Evolutionary conservation across 2,113 vertebrate species (phyloP).

Genomic region (Pelmatolapia mariae): DNA sequence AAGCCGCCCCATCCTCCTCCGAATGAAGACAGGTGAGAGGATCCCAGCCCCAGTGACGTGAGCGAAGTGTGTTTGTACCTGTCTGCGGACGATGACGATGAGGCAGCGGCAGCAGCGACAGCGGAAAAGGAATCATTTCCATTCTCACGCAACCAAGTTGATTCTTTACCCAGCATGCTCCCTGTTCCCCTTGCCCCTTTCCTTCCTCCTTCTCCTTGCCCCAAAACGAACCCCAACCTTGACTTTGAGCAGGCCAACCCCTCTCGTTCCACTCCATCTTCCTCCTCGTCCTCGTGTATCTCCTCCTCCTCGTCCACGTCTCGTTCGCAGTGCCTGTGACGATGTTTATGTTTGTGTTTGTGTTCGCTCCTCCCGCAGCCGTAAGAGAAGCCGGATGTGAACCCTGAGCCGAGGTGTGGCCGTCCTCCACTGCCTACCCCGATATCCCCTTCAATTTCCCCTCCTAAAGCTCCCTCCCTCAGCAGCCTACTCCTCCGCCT

Average conservation of each 20-base stretch:
- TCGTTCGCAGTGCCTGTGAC: slow-evolving; percentile 49
- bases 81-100: slow-evolving; percentile 35
- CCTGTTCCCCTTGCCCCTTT: slow-evolving; percentile 38
- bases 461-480: slow-evolving; percentile 83
- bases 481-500: slow-evolving; percentile 89
- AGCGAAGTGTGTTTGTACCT: slow-evolving; percentile 62
- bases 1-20: slow-evolving; percentile 65
- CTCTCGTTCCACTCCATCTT: slow-evolving; percentile 29
- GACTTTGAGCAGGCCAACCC: slow-evolving; percentile 3
- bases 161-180: slow-evolving; percentile 37
- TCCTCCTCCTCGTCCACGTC: slow-evolving; percentile 54
- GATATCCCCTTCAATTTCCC: slow-evolving; percentile 39
- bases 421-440: slow-evolving; percentile 73
- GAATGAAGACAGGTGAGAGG: slow-evolving; percentile 66
- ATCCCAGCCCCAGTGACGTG: slow-evolving; percentile 59
- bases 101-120: neutral
- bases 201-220: slow-evolving; percentile 35
- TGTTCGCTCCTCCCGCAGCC: slow-evolving; percentile 82
- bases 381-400: slow-evolving; percentile 80
- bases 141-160: slow-evolving; percentile 49
- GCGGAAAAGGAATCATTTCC: slow-evolving; percentile 38
- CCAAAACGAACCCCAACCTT: slow-evolving; percentile 40
- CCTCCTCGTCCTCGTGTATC: slow-evolving; percentile 51
- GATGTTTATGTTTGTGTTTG: slow-evolving; percentile 66
- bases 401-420: slow-evolving; percentile 69